Conservation (phyloP, 2,113 vertebrate species). For the Atherinomorus stipes region DNA sequence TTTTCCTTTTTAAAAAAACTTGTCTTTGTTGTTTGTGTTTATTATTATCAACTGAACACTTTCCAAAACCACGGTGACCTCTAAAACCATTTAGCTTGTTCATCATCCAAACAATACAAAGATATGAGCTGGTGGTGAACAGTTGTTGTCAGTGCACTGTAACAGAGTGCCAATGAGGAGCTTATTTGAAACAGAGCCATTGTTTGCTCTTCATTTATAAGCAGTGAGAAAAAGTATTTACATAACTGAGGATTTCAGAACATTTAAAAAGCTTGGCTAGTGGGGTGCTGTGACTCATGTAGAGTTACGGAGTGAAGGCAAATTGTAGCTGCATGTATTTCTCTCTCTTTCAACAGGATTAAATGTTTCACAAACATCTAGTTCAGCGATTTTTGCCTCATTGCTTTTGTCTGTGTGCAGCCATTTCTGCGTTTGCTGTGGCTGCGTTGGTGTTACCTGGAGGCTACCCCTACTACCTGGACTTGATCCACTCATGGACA, state of each 20-base stretch:
- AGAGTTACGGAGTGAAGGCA: neutral
- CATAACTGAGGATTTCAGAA: constrained; percentile 20
- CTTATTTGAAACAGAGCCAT: constrained; percentile 9
- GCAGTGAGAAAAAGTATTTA: neutral
- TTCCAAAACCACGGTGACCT: neutral
- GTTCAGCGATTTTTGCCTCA: neutral
- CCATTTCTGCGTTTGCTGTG: constrained; percentile 87
- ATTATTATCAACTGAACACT: neutral
- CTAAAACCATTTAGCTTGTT: neutral
- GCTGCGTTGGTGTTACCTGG: constrained; percentile 88
- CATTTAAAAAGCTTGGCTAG: neutral
- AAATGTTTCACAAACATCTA: neutral
- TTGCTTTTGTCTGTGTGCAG: constrained; percentile 72
- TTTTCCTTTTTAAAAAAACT: neutral
- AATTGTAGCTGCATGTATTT: neutral
- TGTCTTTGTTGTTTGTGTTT: neutral
- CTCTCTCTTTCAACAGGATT: too few species aligned
- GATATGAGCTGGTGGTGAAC: neutral
- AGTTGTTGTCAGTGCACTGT: constrained; percentile 11
- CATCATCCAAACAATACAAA: constrained; percentile 5
- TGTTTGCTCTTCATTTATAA: constrained; percentile 22
- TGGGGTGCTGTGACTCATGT: constrained; percentile 14
- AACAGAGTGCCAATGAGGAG: neutral
- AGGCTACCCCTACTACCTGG: constrained; percentile 88
- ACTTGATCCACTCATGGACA: constrained; percentile 85